Evolutionary conservation across 2,113 vertebrate species (phyloP), one percentile per base, ranked within the genome.

Genomic region (Mastomys natalensis): DNA sequence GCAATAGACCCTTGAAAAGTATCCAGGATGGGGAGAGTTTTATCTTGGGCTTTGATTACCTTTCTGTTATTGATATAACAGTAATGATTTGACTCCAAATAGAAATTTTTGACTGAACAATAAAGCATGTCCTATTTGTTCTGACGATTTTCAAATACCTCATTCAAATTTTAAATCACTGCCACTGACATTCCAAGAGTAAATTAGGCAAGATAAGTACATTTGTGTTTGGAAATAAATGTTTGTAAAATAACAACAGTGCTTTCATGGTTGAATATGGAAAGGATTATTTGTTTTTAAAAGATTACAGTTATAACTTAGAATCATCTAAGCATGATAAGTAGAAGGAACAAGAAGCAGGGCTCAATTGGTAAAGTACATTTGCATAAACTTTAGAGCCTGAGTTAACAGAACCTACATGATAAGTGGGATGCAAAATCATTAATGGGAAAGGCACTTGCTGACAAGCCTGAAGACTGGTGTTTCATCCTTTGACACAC

Each of bases 151-250:
- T 40, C 19, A 16, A 97, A 86, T 70, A 93, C 94, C 93, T 95
- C 55, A 92, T 90, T 90, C 94, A 66, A 68, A 0, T 93, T 97
- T 89, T 95, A 89, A 97, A 97, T 85, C 8, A 74, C 48, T 93
- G 29, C 58, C 31, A 86, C 24, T 97, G 19, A 34, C 17, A 16
- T 45, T 84, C 66, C 96, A 91, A 82, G 2, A 90, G 55, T 72
- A 96, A 98, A 97, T 84, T 3, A 91, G 96, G 17, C 16, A 74
- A 96, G 90, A 68, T 40, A 89, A 7, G n/a, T 58, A 2, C 48
- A 87, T 97, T 93, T 93, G 94, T 22, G 48, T 15, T 58, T 70
- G 74, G 89, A 98, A 98, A 95, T 95, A 93, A 95, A 60, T 22
- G 3, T 95, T 72, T 70, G 4, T 21, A 60, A 80, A 91, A 37